phyloP scores from a whole-genome alignment of 2,797 vertebrate species.

The Tokudaia tokunoshimensis region DNA sequence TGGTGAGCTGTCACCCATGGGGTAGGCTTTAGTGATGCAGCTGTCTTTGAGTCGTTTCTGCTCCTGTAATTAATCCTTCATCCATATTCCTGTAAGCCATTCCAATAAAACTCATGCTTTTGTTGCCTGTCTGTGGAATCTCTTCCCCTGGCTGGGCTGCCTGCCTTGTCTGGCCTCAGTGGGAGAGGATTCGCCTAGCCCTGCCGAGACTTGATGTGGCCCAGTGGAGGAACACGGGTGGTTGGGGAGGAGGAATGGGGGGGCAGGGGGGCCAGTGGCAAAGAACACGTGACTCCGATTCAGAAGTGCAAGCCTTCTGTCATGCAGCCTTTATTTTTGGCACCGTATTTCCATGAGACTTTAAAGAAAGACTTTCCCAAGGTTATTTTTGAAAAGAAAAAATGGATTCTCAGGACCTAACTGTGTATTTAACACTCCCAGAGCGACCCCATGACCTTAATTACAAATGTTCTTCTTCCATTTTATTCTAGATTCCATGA shows the following conservation, averaged over 20 bases:
- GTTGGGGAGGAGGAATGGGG: neutral
- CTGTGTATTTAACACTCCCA: neutral
- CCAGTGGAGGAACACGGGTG: neutral
- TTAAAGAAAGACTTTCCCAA: slow-evolving; percentile 18
- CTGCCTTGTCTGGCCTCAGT: neutral
- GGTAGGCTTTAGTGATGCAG: neutral
- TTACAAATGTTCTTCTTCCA: neutral
- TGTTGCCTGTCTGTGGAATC: neutral
- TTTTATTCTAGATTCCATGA: slow-evolving; percentile 21
- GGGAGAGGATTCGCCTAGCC: neutral
- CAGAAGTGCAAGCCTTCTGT: neutral
- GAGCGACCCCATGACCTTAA: neutral
- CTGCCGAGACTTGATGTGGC: neutral
- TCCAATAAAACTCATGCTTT: neutral
- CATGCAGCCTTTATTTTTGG: neutral
- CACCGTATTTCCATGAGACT: neutral
- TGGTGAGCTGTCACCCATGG: neutral
- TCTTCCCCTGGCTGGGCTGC: neutral
- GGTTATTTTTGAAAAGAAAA: neutral
- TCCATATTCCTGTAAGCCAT: neutral
- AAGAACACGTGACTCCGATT: neutral
- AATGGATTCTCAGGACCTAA: neutral
- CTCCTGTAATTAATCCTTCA: neutral
- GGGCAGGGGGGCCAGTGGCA: too few relatives aligned
- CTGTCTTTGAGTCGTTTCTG: neutral